These are phyloP conservation scores for Pygoscelis antarcticus DNA, from an alignment of 2,113 vertebrate species.

Conservation along the genomic window DNA sequence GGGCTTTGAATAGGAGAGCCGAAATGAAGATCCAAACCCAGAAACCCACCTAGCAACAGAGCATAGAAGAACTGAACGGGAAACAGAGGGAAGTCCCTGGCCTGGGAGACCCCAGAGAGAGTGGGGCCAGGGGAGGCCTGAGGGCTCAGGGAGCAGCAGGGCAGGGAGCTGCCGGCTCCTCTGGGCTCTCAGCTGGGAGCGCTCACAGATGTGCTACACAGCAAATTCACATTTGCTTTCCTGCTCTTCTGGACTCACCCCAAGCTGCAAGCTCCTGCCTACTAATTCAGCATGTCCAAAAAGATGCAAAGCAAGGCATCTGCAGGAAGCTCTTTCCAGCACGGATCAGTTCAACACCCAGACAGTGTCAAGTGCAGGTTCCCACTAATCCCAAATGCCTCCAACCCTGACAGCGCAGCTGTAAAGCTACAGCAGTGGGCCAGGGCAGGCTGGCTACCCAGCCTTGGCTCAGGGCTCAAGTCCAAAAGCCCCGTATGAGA, in stretches of 20 bases:
- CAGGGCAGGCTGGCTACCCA: not conserved
- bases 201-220: not conserved
- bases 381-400: not conserved
- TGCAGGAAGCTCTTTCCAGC: not conserved
- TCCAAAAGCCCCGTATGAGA: not conserved
- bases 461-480: fast-evolving
- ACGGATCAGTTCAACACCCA: not conserved
- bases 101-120: not conserved
- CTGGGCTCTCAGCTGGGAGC: not conserved
- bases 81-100: not conserved
- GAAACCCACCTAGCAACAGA: not conserved
- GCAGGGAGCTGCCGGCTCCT: not conserved
- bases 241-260: not conserved
- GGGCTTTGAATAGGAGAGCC: not conserved
- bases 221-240: not conserved
- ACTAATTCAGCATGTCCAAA: not conserved
- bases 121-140: fast-evolving
- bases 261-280: not conserved
- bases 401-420: fast-evolving
- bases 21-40: not conserved
- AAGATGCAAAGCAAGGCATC: not conserved
- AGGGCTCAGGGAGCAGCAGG: fast-evolving
- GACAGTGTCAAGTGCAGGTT: not conserved
- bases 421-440: not conserved
- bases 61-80: not conserved